Conservation (phyloP, 2,797 vertebrate species). For the Aphelocoma californica region DNA sequence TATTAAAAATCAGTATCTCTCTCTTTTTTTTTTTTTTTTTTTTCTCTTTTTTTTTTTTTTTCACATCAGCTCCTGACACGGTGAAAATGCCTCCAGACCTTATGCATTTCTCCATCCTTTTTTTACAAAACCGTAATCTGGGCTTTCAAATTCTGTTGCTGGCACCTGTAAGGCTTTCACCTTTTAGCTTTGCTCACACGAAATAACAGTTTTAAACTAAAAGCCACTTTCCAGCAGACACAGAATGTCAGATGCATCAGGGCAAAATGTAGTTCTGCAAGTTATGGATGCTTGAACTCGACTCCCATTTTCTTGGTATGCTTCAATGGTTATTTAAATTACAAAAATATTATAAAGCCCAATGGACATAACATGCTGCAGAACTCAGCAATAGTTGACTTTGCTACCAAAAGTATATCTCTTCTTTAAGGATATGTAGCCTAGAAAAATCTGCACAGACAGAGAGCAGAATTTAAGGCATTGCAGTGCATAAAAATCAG, state of each 20-base stretch:
- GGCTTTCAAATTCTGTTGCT: not conserved
- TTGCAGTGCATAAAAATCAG: not conserved
- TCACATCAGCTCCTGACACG: not conserved
- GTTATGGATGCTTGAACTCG: not conserved
- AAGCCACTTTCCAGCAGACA: not conserved
- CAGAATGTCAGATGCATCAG: not conserved
- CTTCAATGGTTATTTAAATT: not conserved
- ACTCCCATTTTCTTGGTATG: not conserved
- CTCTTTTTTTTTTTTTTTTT: not conserved
- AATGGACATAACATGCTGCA: accelerated
- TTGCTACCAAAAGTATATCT: not conserved
- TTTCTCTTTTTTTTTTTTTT: not conserved
- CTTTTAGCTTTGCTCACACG: not conserved
- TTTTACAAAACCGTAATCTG: not conserved
- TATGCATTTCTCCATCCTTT: not conserved
- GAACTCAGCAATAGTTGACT: not conserved
- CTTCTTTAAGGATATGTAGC: not conserved
- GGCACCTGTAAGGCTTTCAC: not conserved
- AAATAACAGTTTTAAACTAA: not conserved
- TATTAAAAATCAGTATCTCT: not conserved
- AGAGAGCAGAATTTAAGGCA: not conserved
- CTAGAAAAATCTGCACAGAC: not conserved
- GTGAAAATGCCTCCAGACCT: not conserved
- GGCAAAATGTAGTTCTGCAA: not conserved
- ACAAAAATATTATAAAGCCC: not conserved